Conservation (phyloP, 1,140 invertebrate genomes). For the Neotoxoptera formosana region DNA sequence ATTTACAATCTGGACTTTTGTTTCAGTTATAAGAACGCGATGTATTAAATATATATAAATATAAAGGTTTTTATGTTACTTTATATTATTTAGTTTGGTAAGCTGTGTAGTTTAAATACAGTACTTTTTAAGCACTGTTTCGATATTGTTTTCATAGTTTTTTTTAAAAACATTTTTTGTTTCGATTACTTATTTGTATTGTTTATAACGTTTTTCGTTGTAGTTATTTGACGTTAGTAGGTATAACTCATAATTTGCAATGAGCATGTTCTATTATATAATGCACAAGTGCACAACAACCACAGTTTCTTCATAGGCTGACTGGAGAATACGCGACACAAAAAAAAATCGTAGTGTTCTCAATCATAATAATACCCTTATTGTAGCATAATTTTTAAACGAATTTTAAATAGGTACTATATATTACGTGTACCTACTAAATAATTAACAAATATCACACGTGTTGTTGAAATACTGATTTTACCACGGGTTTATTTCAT, state of each 20-base stretch:
- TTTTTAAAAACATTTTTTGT: not conserved
- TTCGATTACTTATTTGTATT: not conserved
- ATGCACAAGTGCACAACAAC: not conserved
- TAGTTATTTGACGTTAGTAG: not conserved
- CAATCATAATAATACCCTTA: not conserved
- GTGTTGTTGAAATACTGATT: not conserved
- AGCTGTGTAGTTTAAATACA: not conserved
- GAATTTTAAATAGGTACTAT: not conserved
- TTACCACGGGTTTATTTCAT: not conserved
- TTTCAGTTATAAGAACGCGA: not conserved
- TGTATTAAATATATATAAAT: not conserved
- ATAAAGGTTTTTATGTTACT: not conserved
- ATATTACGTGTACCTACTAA: not conserved
- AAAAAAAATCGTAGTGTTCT: not conserved
- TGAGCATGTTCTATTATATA: not conserved
- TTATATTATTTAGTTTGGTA: not conserved
- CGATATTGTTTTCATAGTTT: not conserved
- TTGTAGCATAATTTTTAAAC: not conserved
- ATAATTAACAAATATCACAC: not conserved
- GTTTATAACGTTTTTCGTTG: not conserved
- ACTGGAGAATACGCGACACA: not conserved
- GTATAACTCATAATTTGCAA: not conserved
- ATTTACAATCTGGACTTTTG: not conserved
- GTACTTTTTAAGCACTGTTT: not conserved
- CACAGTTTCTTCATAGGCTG: not conserved